Base-by-base conservation (phyloP, 2,113 vertebrate genomes). In the Barbus barbus region DNA sequence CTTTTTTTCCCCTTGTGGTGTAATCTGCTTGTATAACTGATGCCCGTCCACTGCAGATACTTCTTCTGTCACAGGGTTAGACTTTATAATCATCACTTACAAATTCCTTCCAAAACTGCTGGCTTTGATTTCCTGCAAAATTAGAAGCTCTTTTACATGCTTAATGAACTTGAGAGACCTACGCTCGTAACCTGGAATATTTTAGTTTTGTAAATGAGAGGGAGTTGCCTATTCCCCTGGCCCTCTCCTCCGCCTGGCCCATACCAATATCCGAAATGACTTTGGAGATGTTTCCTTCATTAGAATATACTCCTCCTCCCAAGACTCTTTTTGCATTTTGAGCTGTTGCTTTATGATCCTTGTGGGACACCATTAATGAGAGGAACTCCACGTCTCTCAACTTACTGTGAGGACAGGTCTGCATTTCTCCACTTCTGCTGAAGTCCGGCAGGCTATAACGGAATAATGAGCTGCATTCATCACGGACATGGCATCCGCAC, bases 191-290 rank as follows among this genome's bases (percentile, higher is more conserved):
- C 89, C 88, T 89, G 89, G 91, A 91, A 92, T 93, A 94, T 93
- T 90, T 89, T 88, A 91, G 90, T 91, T 88, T 85, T 86, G 86
- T 86, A 94, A 95, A 94, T 94, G 92, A 94, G 92, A 90, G 90
- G 91, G 86, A 53, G 80, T 89, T 89, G 88, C 91, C 86, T 88
- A 90, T 87, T 94, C 94, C 93, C 93, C 89, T 48, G 91, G 91
- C 93, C 91, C 90, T 87, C 89, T 90, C 91, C 93, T 92, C 92
- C 87, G 90, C 92, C 93, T 83, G 89, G 92, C 91, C 89, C 92
- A 91, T 91, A 93, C 92, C 94, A 95, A 95, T 94, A 93, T 93
- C 92, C 91, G 92, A 92, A 93, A 94, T 90, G 90, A 92, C 91
- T 94, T 92, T 89, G 89, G 89, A 92, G 92, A 92, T 86, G 89